Conservation (phyloP, 2,113 vertebrate genomes). For the Callionymus lyra region DNA sequence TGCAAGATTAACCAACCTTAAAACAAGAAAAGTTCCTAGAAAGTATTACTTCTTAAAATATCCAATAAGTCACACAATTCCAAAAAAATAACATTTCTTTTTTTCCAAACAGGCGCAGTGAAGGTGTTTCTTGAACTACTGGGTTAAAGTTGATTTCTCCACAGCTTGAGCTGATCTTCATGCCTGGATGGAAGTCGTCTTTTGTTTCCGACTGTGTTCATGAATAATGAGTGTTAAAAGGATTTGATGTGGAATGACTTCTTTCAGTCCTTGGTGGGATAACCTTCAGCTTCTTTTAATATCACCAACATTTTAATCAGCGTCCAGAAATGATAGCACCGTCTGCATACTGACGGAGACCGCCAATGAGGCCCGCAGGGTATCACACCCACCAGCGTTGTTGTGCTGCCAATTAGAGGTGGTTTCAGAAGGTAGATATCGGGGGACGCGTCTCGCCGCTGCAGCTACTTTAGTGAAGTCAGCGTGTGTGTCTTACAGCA, state of each 20-base stretch:
- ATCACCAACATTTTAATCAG: constrained; percentile 59
- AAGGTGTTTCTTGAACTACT: too few species aligned
- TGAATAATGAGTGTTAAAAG: background rate
- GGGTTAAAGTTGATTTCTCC: too few species aligned
- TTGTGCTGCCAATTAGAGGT: constrained; percentile 36
- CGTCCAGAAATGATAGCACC: constrained; percentile 38
- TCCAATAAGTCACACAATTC: too few species aligned
- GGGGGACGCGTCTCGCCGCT: constrained; percentile 11
- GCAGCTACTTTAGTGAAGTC: constrained; percentile 18
- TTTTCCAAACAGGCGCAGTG: too few species aligned
- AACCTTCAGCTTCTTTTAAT: constrained; percentile 62
- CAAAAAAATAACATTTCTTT: too few species aligned
- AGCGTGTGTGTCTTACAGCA: constrained; percentile 38
- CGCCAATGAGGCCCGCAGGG: constrained; percentile 29
- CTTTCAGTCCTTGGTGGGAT: constrained; percentile 40
- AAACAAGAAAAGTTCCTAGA: too few species aligned
- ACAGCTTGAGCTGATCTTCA: too few species aligned
- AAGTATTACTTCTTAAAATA: too few species aligned
- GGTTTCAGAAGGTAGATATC: constrained; percentile 21
- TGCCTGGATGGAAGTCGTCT: background rate
- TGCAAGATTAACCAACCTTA: too few species aligned
- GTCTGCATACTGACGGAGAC: constrained; percentile 44
- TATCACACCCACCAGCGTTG: constrained; percentile 32
- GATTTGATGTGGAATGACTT: constrained; percentile 18
- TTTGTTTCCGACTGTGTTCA: constrained; percentile 2